A percentile compares a stretch with the other conserved stretches of the same genome.
These are phyloP conservation scores for Capreolus pygargus DNA, from an alignment of 2,113 vertebrate genomes.

Conservation along the genomic window DNA sequence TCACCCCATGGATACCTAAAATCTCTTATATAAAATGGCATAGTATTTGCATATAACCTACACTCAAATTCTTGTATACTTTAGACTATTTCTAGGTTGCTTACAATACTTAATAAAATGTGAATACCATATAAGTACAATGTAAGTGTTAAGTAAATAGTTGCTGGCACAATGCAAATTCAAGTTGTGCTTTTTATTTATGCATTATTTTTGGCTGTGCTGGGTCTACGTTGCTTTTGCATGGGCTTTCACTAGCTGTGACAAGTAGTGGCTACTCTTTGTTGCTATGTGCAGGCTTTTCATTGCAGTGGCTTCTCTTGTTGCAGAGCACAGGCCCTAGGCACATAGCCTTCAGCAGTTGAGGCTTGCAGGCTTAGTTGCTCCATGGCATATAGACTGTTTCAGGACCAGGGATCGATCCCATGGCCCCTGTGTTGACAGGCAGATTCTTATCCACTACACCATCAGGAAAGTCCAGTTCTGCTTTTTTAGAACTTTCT, in stretches of 20 bases:
- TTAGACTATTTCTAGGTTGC: neutral
- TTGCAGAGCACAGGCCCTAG: neutral
- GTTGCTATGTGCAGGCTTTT: neutral
- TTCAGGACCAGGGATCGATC: neutral
- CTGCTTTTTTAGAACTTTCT: neutral
- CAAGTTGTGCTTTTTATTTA: neutral
- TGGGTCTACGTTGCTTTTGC: neutral
- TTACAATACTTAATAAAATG: neutral
- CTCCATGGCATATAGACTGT: neutral
- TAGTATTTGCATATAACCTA: neutral
- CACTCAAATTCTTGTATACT: neutral
- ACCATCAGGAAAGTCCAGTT: neutral
- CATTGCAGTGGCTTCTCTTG: neutral
- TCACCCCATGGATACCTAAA: neutral
- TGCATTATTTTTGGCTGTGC: neutral
- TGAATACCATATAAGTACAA: neutral
- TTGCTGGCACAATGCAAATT: neutral
- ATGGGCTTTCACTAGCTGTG: neutral
- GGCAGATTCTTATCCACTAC: neutral
- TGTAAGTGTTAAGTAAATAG: neutral
- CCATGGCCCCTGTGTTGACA: neutral
- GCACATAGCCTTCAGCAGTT: neutral
- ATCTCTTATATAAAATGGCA: neutral
- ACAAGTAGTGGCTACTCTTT: neutral
- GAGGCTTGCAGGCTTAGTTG: neutral